Evolutionary conservation across 2,888 invertebrate species (phyloP), one percentile per base, ranked within the genome.

Genomic region (Suillia variegata): DNA sequence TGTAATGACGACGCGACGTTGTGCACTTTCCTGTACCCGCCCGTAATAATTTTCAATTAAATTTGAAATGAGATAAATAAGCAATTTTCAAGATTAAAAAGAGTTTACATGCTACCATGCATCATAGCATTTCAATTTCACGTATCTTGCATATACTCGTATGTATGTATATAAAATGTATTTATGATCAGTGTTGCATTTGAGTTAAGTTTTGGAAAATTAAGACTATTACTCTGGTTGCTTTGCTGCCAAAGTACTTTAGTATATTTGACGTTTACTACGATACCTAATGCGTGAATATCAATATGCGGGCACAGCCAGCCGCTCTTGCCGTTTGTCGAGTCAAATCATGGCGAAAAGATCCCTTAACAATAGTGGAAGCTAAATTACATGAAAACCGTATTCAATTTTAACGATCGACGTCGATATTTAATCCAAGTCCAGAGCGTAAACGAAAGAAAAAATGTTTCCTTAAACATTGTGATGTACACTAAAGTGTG

Each of bases 11-110:
- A n/a, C n/a, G n/a, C n/a, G n/a, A n/a, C n/a, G n/a, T n/a, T n/a
- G n/a, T n/a, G 24, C 17, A n/a, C 5, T 12, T 13, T 22, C 24
- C 13, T 13, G 17, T 20, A 24, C 49, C 13, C 12, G 20, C 13
- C 13, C 48, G 51, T 54, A 55, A 59, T 59, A 51, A 51, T 59
- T 59, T 51, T 59, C 55, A 59, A 59, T 59, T 59, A 59, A 59
- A 55, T 34, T 55, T 54, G 50, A 51, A 59, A 59, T 54, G 49
- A 26, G 15, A 38, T 48, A 48, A 47, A 58, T 54, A 47, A 58
- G 51, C 56, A 56, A 31, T 38, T 38, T 38, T 38, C 6, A 38
- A 38, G 38, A 38, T 38, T 45, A 45, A 45, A 45, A 45, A 45
- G 45, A 18, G 45, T 18, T 17, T 20, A 13, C 17, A 45, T 18